Evolutionary conservation across 2,113 vertebrate genomes (phyloP).

Genomic region (Odocoileus hemionus): DNA sequence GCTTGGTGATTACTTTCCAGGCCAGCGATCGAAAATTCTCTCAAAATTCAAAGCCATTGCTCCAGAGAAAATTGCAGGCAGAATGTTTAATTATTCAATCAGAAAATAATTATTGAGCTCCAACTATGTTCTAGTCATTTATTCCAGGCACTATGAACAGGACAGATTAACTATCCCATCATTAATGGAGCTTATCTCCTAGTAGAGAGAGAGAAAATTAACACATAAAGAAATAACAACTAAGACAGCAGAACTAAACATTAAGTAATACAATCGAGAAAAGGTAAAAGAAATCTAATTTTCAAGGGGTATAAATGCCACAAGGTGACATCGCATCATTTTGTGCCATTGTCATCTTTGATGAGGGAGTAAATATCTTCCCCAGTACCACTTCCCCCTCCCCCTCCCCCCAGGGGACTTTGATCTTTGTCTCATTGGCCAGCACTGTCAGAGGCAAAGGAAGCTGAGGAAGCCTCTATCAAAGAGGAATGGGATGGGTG

Average conservation of each 20-base stretch:
- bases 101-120: background rate
- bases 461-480: background rate
- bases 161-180: background rate
- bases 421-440: background rate
- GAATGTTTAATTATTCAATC: background rate
- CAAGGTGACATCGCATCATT: background rate
- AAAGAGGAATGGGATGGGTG: background rate
- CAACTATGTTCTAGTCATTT: background rate
- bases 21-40: background rate
- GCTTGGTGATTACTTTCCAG: background rate
- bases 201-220: background rate
- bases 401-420: fast-evolving
- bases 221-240: background rate
- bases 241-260: background rate
- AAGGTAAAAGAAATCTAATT: background rate
- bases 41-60: background rate
- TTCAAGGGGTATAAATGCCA: background rate
- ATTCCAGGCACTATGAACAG: background rate
- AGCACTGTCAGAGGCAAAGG: background rate
- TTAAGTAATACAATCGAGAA: background rate
- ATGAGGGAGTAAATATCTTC: background rate
- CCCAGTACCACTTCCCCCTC: background rate
- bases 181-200: background rate
- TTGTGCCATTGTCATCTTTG: background rate
- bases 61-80: background rate